Evolutionary conservation across 2,113 vertebrate species (phyloP).

Genomic region (Chaetodon trifascialis): DNA sequence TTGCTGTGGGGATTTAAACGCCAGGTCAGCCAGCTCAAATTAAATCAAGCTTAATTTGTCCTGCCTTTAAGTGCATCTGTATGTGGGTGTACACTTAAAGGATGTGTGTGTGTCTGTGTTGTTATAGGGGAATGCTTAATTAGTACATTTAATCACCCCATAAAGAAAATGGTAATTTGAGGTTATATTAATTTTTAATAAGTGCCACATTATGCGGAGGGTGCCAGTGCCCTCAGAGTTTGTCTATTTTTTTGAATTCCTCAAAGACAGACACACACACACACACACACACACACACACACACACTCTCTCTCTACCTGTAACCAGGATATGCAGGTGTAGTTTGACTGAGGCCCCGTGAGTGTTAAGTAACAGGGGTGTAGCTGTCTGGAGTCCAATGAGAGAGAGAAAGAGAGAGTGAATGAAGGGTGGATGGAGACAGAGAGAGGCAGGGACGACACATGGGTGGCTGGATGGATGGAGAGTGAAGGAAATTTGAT

Average conservation of each 20-base stretch:
- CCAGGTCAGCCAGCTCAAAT: conserved; percentile 52
- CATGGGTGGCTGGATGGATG: conserved; percentile 39
- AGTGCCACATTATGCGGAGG: conserved; percentile 5
- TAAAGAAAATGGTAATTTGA: conserved; percentile 51
- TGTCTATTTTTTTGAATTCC: conserved; percentile 13
- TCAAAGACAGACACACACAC: conserved; percentile 16
- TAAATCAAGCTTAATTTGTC: conserved; percentile 64
- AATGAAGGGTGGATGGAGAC: conserved; percentile 12
- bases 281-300: conserved; percentile 17
- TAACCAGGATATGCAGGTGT: conserved; percentile 62
- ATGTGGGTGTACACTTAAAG: conserved; percentile 22
- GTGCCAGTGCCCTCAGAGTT: background rate
- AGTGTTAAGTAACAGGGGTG: conserved; percentile 71
- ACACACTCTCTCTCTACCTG: conserved; percentile 42
- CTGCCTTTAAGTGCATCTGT: conserved; percentile 42
- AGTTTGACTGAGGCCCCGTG: conserved; percentile 45
- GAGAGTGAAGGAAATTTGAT: conserved; percentile 64
- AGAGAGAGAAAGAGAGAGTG: conserved; percentile 31
- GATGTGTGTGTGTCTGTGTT: conserved; percentile 2
- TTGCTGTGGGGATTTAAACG: conserved; percentile 59
- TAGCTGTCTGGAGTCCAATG: conserved; percentile 41
- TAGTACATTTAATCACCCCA: conserved; percentile 61
- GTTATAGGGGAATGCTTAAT: conserved; percentile 35
- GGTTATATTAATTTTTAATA: conserved; percentile 53
- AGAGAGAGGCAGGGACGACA: background rate